Evolutionary conservation across 2,113 vertebrate species (phyloP).

Genomic region (Labeo catla): DNA sequence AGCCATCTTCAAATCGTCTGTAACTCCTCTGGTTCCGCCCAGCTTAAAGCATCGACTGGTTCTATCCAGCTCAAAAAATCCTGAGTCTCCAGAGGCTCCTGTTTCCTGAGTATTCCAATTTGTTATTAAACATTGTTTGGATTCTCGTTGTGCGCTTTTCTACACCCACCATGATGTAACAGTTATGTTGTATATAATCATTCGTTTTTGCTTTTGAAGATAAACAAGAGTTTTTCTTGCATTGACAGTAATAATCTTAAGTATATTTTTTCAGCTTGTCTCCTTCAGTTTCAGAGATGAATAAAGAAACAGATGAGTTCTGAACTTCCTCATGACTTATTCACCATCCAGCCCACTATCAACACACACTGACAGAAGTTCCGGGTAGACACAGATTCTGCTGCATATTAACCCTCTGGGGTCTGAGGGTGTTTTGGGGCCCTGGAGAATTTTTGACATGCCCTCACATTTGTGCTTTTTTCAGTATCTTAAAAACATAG

Average conservation of each 20-base stretch:
- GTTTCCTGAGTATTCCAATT: not conserved
- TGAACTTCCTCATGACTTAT: not conserved
- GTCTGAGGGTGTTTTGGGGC: no score
- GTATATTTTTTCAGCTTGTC: not conserved
- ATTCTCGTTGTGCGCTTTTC: not conserved
- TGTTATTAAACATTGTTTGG: not conserved
- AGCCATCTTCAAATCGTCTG: no score
- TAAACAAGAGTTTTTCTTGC: not conserved
- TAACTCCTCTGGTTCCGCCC: no score
- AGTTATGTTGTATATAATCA: not conserved
- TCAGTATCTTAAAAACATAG: no score
- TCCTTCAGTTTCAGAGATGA: not conserved
- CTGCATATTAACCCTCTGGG: constrained; percentile 59
- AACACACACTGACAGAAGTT: constrained; percentile 64
- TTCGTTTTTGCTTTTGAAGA: not conserved
- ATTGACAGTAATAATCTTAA: not conserved
- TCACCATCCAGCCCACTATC: not conserved
- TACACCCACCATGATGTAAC: not conserved
- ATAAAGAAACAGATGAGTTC: not conserved
- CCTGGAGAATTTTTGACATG: no score
- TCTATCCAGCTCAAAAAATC: no score
- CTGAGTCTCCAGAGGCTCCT: not conserved
- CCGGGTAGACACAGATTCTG: constrained; percentile 27
- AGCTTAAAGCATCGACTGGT: no score
- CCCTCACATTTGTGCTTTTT: no score